A percentile compares a stretch with the other conserved stretches of the same genome.
phyloP scores from a whole-genome alignment of 2,113 vertebrate species.

The Sorex fumeus region DNA sequence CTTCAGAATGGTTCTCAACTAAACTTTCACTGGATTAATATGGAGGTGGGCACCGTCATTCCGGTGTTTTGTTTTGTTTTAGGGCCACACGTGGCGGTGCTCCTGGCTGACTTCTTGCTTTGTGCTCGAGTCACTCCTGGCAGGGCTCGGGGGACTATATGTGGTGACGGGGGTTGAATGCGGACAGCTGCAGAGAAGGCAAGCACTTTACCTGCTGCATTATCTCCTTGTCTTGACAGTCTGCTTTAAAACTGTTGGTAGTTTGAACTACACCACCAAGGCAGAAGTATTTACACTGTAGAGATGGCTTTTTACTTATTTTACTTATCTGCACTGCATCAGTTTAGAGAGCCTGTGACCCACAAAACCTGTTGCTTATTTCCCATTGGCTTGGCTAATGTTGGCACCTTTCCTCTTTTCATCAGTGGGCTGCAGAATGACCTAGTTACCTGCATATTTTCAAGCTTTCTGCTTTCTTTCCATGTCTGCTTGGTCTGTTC shows the following conservation, averaged over 20 bases:
- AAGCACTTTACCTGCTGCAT: no score
- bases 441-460: not conserved
- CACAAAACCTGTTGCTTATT: not conserved
- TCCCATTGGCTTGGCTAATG: not conserved
- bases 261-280: no score
- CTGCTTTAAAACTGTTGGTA: no score
- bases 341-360: not conserved
- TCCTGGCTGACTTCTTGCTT: no score
- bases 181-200: no score
- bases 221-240: rapidly evolving
- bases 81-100: no score
- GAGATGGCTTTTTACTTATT: no score
- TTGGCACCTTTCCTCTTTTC: not conserved
- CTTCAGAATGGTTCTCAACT: constrained; percentile 9
- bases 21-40: constrained; percentile 5
- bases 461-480: not conserved
- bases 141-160: no score
- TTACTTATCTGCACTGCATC: not conserved
- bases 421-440: not conserved
- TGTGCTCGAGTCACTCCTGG: no score
- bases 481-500: not conserved
- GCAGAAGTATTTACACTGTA: no score
- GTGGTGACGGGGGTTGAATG: no score
- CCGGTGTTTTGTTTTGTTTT: not conserved
- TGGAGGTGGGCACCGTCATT: not conserved